Base-by-base conservation (phyloP, 2,113 vertebrate species). In the Chunga burmeisteri region DNA sequence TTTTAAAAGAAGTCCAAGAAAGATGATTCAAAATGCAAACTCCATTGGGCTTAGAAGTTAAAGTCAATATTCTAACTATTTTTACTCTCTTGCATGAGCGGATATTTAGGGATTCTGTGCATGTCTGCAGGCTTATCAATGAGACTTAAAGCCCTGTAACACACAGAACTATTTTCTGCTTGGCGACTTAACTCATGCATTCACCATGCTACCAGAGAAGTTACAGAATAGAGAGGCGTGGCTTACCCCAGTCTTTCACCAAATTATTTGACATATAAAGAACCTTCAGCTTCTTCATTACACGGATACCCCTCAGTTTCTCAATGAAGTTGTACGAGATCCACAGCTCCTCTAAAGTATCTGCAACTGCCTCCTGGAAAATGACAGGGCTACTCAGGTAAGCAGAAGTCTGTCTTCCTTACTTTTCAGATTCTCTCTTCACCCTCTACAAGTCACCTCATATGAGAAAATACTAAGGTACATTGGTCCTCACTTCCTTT, bases 261-360 rank as follows among this genome's bases (percentile, higher is more conserved):
- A 99, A 97, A 97, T 99, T 99, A 98, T 99, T 99, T 91, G 99
- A 99, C 98, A 99, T 99, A 96, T 99, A 99, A 63, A 99, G 98
- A 94, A 99, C 98, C 96, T 97, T 98, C 74, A 99, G 95, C 63
- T 99, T 99, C 98, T 98, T 99, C 99, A 99, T 99, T 46, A 98
- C 98, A 61, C 98, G 98, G 86, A 99, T 98, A 67, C 99, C 99
- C 95, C 98, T 99, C 95, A 99, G 98, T 93, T 99, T 99, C 95
- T 99, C 99, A 77, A 99, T 99, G 86, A 98, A 98, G 97, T 99
- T 99, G 95, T 99, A 99, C 2, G 99, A 99, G 93, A 99, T 99
- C 99, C 99, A 99, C 85, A 99, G 91, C 96, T 99, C 99, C 97
- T 99, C 99, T 93, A 99, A 95, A 0, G 98, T 99, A 61, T 99